Evolutionary conservation across 1,140 invertebrate species (phyloP), one percentile per base, ranked within the genome.

Genomic region (Bombus impatiens): DNA sequence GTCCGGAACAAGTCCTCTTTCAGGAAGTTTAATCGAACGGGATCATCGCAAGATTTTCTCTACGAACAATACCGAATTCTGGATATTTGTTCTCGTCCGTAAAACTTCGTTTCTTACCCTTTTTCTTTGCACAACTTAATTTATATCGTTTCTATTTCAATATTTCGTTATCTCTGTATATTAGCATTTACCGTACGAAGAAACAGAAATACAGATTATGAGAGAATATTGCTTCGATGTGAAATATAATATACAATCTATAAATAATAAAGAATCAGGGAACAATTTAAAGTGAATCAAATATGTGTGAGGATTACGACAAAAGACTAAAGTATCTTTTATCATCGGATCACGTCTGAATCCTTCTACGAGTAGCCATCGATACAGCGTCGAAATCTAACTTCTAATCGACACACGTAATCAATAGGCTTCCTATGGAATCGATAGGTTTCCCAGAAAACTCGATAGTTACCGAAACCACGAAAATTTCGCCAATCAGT

Each of bases 11-110:
- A 44, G 22, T 28, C 5, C 6, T 25, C n/a, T 32, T 84, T 72
- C n/a, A 32, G 53, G 42, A 72, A 72, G 47, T 84, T 84, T 78
- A 84, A 78, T 84, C 77, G 75, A 62, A 74, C 10, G 28, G 47
- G 42, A 42, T 47, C 72, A 8, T 42, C 42, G 71, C 22, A 37
- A 47, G 1, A 83, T 22, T 78, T 59, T 37, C 22, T 57, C 42
- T 18, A 28, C 25, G 28, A 25, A 4, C 42, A 22, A 15, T 6
- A 0, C 12, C 22, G 53, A 82, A 25, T 42, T 37, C 40, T 53
- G 10, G 15, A 44, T 37, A 44, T 42, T 25, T 53, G 37, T 37
- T 12, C 32, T 18, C 1, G 3, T 9, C 9, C 8, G 15, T 15
- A 5, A 75, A 47, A 53, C 47, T 22, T 53, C 47, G 47, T 53